Evolutionary conservation across 2,797 vertebrate species (phyloP), one percentile per base, ranked within the genome.

Genomic region (Kryptolebias ocellatus): DNA sequence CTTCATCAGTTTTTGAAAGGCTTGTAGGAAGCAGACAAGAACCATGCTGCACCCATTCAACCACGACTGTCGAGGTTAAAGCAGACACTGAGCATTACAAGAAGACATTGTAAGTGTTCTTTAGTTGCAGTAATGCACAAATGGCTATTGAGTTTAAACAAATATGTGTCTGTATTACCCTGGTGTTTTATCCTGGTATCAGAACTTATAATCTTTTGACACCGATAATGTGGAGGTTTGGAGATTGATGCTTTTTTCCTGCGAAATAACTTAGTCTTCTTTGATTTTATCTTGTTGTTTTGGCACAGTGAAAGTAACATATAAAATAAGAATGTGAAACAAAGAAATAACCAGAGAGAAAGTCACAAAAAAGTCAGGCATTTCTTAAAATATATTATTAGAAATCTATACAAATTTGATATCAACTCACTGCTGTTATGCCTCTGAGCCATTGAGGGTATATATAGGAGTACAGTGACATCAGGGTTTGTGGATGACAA

Each of bases 1-100:
- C 78, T 72, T 83, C 74, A 87, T 91, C 86, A 84, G 58, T 83
- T 67, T 79, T 51, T 70, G 69, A 59, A 64, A 75, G 60, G 56
- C 60, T 61, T 37, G 39, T 10, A 63, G 77, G 80, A 88, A 88
- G 51, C 47, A 39, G 57, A 29, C 60, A 34, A 56, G 37, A 79
- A 66, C 65, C 54, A 14, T 31, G 59, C 59, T 9, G 55, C 12
- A 39, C 59, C 60, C 60, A 50, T 53, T 69, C 11, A 39, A 27
- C n/a, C 65, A 10, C 42, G 42, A 20, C 57, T 55, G 57, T 79
- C 73, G 27, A 60, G 67, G 80, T 81, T 67, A 72, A 78, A 70
- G 16, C 49, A 27, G 46, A 24, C 27, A 10, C 11, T 50, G 8
- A 7, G 16, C 24, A 42, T 4, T 18, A 16, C 42, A 1, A 45